Evolutionary conservation across 2,888 invertebrate species (phyloP).

Genomic region (Sphecodes monilicornis): DNA sequence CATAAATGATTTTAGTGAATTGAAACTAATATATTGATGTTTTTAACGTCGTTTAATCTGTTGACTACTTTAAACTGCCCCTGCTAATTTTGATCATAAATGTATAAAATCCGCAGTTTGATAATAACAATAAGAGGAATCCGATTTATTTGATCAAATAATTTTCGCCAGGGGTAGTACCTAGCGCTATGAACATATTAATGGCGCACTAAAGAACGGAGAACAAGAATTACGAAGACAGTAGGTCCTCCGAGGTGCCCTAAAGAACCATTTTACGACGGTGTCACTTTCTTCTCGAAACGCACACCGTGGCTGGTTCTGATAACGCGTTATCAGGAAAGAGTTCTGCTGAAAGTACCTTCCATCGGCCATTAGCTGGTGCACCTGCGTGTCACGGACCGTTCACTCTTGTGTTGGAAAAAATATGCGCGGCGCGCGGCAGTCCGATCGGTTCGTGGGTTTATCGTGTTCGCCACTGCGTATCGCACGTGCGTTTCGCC

Average conservation of each 20-base stretch:
- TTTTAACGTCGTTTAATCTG: too few relatives aligned
- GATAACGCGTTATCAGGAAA: slow-evolving; percentile 4
- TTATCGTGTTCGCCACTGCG: slow-evolving; percentile 30
- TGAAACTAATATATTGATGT: too few relatives aligned
- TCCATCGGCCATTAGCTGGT: slow-evolving; percentile 2
- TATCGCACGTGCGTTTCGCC: slow-evolving; percentile 50
- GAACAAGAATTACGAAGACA: neutral
- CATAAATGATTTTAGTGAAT: too few relatives aligned
- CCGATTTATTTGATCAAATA: too few relatives aligned
- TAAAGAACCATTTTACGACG: neutral
- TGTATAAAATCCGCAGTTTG: too few relatives aligned
- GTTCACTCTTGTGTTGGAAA: slow-evolving; percentile 26
- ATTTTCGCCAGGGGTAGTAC: too few relatives aligned
- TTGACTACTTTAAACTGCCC: too few relatives aligned
- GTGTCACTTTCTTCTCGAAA: neutral
- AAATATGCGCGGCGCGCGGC: neutral
- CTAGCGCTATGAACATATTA: neutral
- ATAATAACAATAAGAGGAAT: too few relatives aligned
- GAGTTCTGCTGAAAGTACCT: slow-evolving; percentile 14
- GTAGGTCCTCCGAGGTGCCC: neutral
- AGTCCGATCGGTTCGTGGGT: slow-evolving; percentile 19
- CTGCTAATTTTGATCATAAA: too few relatives aligned
- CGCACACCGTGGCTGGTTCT: neutral
- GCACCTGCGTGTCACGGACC: slow-evolving; percentile 34
- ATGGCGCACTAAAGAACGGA: neutral